A percentile compares a stretch with the other conserved stretches of the same genome.
Conservation (phyloP, 2,797 vertebrate genomes). For the Acipenser transmontanus region DNA sequence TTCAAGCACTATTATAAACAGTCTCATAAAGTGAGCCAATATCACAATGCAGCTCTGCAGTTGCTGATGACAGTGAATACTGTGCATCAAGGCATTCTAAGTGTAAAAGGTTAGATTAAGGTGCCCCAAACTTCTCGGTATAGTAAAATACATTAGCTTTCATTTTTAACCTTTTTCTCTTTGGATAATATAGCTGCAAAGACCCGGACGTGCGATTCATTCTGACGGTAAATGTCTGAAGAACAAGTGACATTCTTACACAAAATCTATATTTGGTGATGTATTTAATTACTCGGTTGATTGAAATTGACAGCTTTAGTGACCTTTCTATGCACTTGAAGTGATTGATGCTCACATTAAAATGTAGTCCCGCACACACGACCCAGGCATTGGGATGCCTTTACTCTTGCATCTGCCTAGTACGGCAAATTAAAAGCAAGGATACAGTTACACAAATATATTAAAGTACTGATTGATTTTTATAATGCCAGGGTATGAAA, state of each 20-base stretch:
- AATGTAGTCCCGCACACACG: slow-evolving; percentile 43
- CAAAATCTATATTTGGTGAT: slow-evolving; percentile 68
- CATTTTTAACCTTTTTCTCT: too few species aligned
- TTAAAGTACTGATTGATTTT: slow-evolving; percentile 3
- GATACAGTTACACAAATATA: background rate
- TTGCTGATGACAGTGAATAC: too few species aligned
- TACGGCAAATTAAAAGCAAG: background rate
- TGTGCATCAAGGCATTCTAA: too few species aligned
- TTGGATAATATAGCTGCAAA: slow-evolving; percentile 27
- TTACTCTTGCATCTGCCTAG: slow-evolving; percentile 2
- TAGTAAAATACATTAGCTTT: too few species aligned
- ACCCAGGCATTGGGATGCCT: background rate
- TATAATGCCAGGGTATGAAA: background rate
- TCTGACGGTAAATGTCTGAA: slow-evolving; percentile 55
- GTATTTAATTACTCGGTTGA: slow-evolving; percentile 74
- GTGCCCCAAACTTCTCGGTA: too few species aligned
- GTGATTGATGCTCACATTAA: slow-evolving; percentile 63
- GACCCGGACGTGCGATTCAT: slow-evolving; percentile 51
- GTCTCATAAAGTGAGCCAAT: too few species aligned
- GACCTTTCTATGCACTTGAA: slow-evolving; percentile 57
- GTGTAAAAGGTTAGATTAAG: too few species aligned
- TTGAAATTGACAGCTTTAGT: slow-evolving; percentile 68
- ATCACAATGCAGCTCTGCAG: too few species aligned
- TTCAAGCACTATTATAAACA: too few species aligned
- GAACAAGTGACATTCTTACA: slow-evolving; percentile 65